Base-by-base conservation (phyloP, 2,113 vertebrate genomes). In the Miniopterus natalensis region DNA sequence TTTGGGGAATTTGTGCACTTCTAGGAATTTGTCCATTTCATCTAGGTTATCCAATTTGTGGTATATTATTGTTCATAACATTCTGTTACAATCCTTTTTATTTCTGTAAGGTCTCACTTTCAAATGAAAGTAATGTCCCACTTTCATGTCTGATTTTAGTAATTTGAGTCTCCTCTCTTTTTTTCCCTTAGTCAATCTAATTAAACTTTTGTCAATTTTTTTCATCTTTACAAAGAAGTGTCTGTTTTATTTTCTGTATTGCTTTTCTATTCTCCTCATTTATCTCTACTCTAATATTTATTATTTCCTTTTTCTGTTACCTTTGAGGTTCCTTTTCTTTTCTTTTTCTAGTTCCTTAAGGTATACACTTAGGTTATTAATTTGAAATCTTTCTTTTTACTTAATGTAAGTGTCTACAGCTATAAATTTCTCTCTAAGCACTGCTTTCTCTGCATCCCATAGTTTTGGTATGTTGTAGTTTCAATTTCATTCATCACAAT, bases 271-370 rank as follows among this genome's bases (percentile, higher is more conserved):
- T 75, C 51, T 57, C 3, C 77, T 93, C 65, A 55, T 92, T 80
- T 86, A 77, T 53, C 49, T 90, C 23, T 65, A 57, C 17, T 85
- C 49, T 65, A 80, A n/a, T 42, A 57, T 68, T 94, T 51, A 73
- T 31, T 83, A 66, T 27, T 66, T 93, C 55, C 55, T 78, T 92
- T 40, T 65, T 93, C 31, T 78, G 12, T 40, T 74, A 84, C 13
- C 6, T 83, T 92, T 86, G 29, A 29, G 20, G 31, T 61, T 83
- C 66, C 5, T 83, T 86, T 81, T 53, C 12, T 92, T 88, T 83
- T 63, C 66, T 92, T 92, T 92, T 83, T 78, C 68, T 87, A 47
- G 53, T 77, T 90, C 47, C 53, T 73, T 92, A 65, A 87, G 23
- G 71, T 86, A 2, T 68, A 49, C 10, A 15, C 13, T 90, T 77